Evolutionary conservation across 2,888 invertebrate genomes (phyloP).

Genomic region (Brachylomia viminalis): DNA sequence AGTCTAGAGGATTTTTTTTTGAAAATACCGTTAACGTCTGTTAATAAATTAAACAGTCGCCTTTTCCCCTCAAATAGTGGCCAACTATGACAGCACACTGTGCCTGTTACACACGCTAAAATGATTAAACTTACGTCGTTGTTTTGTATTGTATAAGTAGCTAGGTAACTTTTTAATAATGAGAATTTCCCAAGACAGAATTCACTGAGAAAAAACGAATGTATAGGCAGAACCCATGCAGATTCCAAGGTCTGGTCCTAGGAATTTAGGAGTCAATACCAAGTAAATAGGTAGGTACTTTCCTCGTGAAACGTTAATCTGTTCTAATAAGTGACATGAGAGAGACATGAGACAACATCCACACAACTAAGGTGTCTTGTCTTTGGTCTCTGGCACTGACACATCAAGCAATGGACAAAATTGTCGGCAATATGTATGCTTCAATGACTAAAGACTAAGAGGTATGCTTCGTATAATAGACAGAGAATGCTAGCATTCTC

Average conservation of each 20-base stretch:
- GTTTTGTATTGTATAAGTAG: too few relatives aligned
- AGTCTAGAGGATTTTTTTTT: neutral
- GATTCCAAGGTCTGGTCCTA: neutral
- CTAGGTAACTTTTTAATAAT: neutral
- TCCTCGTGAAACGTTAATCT: neutral
- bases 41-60: neutral
- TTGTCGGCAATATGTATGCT: too few relatives aligned
- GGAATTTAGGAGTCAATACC: neutral
- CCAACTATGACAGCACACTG: neutral
- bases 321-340: too few relatives aligned
- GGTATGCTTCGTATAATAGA: too few relatives aligned
- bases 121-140: neutral
- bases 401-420: too few relatives aligned
- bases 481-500: too few relatives aligned
- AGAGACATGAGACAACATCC: too few relatives aligned
- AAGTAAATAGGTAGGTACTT: neutral
- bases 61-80: neutral
- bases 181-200: neutral
- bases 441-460: too few relatives aligned
- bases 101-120: neutral
- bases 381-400: too few relatives aligned
- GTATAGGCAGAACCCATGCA: neutral
- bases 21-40: neutral
- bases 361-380: too few relatives aligned
- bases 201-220: neutral